Percentiles rank a stretch among this genome's conserved stretches.
Conservation (phyloP, 2,113 vertebrate genomes). For the Brachyhypopomus gauderio region DNA sequence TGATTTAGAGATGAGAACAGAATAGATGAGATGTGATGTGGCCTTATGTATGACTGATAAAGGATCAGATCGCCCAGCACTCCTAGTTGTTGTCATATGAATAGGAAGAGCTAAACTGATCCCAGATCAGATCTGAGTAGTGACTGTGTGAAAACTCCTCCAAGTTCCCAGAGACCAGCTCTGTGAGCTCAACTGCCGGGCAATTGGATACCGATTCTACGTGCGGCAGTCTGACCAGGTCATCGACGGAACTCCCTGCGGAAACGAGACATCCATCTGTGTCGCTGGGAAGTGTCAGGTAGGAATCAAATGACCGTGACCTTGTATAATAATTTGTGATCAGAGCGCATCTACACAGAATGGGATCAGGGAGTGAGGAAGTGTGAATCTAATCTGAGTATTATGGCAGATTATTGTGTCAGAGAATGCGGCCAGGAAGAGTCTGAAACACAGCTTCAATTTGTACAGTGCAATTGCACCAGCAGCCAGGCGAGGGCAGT, state of each 20-base stretch:
- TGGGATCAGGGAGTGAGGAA: too few relatives aligned
- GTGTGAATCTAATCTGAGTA: too few relatives aligned
- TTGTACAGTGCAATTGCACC: neutral
- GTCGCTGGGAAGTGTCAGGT: conserved; percentile 90
- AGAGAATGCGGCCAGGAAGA: neutral
- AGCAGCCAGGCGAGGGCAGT: conserved; percentile 67
- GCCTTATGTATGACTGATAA: too few relatives aligned
- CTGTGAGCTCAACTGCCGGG: conserved; percentile 91
- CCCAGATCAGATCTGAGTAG: neutral
- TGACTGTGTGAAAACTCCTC: neutral
- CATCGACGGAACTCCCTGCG: conserved; percentile 90
- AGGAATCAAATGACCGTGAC: conserved; percentile 48
- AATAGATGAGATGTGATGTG: too few relatives aligned
- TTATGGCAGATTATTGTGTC: neutral
- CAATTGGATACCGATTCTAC: conserved; percentile 90
- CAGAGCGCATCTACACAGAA: too few relatives aligned
- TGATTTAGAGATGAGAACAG: too few relatives aligned
- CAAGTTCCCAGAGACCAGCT: conserved; percentile 81
- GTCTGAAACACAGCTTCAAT: neutral
- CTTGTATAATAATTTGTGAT: neutral
- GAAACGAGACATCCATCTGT: conserved; percentile 82
- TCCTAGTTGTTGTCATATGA: too few relatives aligned
- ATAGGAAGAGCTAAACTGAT: neutral
- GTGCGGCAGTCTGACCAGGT: conserved; percentile 85
- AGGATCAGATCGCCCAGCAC: too few relatives aligned